phyloP scores from a whole-genome alignment of 2,113 vertebrate genomes.

The Lanius ludovicianus region DNA sequence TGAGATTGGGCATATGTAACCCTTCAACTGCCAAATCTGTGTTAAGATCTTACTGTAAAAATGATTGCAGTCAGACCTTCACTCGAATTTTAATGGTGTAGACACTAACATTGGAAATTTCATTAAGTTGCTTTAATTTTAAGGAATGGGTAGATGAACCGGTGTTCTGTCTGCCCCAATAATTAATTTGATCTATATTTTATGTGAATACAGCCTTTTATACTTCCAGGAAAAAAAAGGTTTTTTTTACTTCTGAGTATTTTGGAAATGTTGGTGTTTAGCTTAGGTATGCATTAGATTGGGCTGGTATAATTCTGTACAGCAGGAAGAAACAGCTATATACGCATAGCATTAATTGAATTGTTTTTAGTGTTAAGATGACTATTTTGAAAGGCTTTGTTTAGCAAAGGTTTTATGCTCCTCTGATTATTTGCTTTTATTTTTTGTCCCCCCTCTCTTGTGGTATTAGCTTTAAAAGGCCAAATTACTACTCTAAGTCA shows the following conservation, averaged over 20 bases:
- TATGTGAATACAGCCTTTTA: not conserved
- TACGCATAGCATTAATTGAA: not conserved
- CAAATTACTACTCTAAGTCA: slow-evolving; percentile 60
- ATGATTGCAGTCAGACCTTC: not conserved
- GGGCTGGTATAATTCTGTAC: not conserved
- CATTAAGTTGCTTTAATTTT: not conserved
- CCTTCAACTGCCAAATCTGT: not conserved
- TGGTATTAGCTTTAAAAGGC: slow-evolving; percentile 48
- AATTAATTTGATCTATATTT: not conserved
- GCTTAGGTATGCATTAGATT: slow-evolving; percentile 18
- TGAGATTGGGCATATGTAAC: not conserved
- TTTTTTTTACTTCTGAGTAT: not conserved
- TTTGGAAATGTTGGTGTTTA: slow-evolving; percentile 4
- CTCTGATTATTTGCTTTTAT: not conserved
- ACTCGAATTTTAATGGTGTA: not conserved
- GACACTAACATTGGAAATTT: not conserved
- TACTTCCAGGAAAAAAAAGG: not conserved
- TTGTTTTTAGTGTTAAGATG: not conserved
- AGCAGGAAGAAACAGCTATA: slow-evolving; percentile 1
- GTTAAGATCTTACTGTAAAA: not conserved
- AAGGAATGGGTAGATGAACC: not conserved
- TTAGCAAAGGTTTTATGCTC: slow-evolving; percentile 41
- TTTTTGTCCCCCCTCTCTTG: not conserved
- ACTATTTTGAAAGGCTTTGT: slow-evolving; percentile 36
- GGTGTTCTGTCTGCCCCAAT: not conserved